A percentile compares a stretch with the other conserved stretches of the same genome.
These are phyloP conservation scores for Atrichornis clamosus DNA, from an alignment of 2,113 vertebrate genomes.

Conservation along the genomic window DNA sequence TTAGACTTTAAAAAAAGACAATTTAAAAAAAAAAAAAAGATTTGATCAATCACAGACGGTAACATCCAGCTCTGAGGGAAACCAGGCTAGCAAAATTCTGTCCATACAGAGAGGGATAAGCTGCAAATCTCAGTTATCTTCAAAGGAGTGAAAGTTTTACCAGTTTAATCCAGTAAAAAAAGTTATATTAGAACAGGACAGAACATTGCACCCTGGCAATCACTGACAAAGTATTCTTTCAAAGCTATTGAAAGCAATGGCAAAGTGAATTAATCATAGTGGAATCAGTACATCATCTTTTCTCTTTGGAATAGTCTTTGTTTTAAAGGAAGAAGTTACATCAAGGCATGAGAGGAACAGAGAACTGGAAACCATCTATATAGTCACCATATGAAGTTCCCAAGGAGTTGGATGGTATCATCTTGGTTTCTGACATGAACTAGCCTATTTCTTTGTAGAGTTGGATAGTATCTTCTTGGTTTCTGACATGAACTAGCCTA, in stretches of 20 bases:
- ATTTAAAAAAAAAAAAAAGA: neutral
- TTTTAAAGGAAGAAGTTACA: neutral
- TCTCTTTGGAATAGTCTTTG: neutral
- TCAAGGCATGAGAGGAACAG: neutral
- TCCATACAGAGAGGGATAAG: neutral
- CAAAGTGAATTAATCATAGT: neutral
- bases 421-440: neutral
- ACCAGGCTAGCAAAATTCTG: neutral
- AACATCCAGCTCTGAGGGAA: neutral
- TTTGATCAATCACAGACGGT: neutral
- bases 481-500: neutral
- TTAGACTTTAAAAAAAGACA: neutral
- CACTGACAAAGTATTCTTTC: neutral
- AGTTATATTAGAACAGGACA: neutral
- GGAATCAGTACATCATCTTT: neutral
- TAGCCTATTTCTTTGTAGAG: neutral
- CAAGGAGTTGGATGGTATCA: neutral
- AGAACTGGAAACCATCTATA: neutral
- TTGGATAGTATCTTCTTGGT: neutral
- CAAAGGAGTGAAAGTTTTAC: neutral
- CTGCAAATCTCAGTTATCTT: neutral
- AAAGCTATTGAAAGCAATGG: neutral
- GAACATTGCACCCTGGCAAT: neutral
- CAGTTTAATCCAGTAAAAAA: neutral
- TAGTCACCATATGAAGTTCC: neutral